Evolutionary conservation across 2,888 invertebrate species (phyloP), one percentile per base, ranked within the genome.

Genomic region (Eupithecia exiguata): DNA sequence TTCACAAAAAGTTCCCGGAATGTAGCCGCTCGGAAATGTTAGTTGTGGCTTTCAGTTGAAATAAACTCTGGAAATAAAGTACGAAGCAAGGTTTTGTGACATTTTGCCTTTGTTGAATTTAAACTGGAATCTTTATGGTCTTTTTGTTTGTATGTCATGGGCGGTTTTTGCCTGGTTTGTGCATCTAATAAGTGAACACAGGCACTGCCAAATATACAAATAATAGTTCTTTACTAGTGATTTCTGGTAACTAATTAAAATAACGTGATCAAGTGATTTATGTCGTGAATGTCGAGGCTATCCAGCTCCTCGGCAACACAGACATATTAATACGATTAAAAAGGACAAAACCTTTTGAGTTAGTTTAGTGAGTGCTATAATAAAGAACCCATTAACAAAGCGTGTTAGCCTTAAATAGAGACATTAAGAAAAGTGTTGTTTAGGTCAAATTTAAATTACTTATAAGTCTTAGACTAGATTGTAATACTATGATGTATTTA

Each of bases 1-100:
- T 74, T 78, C 74, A 63, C 70, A 71, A 77, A 78, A 76, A 78
- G 74, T 80, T 77, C 21, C 63, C 40, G 25, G 36, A 74, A 66
- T 68, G 71, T 78, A 78, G 76, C 74, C 49, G 69, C 75, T 79
- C 69, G 53, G 66, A 69, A 78, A 75, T 76, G 76, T 74, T 75
- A 74, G 77, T 75, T 75, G 67, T 71, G 70, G 62, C 72, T 74
- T 74, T 74, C 58, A 30, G 35, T 21, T 73, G 35, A 68, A 72
- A 68, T 72, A 66, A 66, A 21, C 66, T 66, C 38, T 30, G 35
- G 40, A 65, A 36, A 65, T 65, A 65, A 65, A 38, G 36, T 40
- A 65, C 10, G 35, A 14, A 65, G 14, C n/a, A 7, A n/a, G n/a
- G 21, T 65, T 65, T 65, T 65, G 65, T 40, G 65, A 40, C 65